Percentiles rank a stretch among this genome's conserved stretches.
These are phyloP conservation scores for Smutsia temminckii DNA, from an alignment of 2,797 vertebrate species.

Conservation along the genomic window DNA sequence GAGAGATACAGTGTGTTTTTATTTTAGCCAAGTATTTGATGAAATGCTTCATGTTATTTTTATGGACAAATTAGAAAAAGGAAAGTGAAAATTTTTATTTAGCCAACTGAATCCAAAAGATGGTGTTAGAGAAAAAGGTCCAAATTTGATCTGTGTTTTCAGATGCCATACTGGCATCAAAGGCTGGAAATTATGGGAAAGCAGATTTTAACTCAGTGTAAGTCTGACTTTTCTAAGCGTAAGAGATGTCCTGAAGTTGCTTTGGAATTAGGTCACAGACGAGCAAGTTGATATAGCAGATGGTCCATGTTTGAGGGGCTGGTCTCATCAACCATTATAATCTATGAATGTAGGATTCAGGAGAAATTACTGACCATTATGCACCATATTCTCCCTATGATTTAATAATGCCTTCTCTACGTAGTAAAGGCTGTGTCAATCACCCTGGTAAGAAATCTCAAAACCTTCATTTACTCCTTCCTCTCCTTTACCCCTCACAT, in stretches of 20 bases:
- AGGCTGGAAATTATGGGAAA: not conserved
- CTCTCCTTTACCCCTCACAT: not conserved
- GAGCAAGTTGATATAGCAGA: slow-evolving; percentile 59
- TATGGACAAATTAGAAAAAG: slow-evolving; percentile 30
- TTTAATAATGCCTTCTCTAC: slow-evolving; percentile 37
- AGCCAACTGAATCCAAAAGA: not conserved
- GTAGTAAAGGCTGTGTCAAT: not conserved
- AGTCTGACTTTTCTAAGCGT: slow-evolving; percentile 40
- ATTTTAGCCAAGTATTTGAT: not conserved
- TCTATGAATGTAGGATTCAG: slow-evolving; percentile 72
- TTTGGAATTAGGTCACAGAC: slow-evolving; percentile 66
- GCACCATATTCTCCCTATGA: slow-evolving; percentile 46
- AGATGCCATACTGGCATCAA: slow-evolving; percentile 44
- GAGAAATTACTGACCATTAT: slow-evolving; percentile 64
- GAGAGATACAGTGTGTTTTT: not conserved
- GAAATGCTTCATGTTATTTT: not conserved
- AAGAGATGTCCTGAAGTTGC: slow-evolving; percentile 56
- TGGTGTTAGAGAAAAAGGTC: not conserved
- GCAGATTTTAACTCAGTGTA: slow-evolving; percentile 28
- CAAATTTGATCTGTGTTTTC: not conserved
- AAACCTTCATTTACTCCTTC: not conserved
- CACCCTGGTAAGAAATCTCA: not conserved
- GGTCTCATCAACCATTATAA: slow-evolving; percentile 50
- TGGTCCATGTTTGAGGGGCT: slow-evolving; percentile 58
- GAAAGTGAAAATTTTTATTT: not conserved